Conservation (phyloP, 2,113 vertebrate genomes). For the Tonatia bakeri region DNA sequence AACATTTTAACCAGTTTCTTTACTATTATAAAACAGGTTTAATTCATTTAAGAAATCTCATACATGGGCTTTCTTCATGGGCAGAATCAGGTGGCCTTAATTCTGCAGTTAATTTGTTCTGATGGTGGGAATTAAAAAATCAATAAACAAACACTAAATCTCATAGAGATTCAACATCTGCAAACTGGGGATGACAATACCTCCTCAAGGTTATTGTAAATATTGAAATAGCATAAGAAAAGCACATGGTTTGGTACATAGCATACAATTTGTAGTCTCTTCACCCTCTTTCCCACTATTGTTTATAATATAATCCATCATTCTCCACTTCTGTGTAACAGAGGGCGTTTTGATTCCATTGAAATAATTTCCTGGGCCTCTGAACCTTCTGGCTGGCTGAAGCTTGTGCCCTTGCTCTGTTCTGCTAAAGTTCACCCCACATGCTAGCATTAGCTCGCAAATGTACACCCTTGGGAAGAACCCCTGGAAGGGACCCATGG, state of each 20-base stretch:
- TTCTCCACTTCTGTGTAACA: background rate
- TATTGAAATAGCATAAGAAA: background rate
- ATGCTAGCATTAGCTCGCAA: background rate
- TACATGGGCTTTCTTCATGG: background rate
- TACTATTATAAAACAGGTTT: background rate
- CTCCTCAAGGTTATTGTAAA: background rate
- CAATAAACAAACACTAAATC: background rate
- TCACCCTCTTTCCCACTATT: background rate
- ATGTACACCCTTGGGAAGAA: background rate
- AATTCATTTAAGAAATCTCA: background rate
- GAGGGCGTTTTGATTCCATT: background rate
- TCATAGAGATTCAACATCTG: background rate
- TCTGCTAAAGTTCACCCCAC: background rate
- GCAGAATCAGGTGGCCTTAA: background rate
- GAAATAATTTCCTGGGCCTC: background rate
- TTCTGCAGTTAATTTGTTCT: background rate
- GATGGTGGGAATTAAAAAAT: background rate
- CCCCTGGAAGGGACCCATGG: background rate
- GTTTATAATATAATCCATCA: background rate
- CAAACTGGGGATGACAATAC: background rate
- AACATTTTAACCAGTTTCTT: background rate
- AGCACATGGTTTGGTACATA: background rate
- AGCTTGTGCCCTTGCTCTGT: background rate
- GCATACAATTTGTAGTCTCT: background rate
- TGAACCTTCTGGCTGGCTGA: background rate